phyloP scores from a whole-genome alignment of 2,888 invertebrate genomes.

The Cremastinae sp. region DNA sequence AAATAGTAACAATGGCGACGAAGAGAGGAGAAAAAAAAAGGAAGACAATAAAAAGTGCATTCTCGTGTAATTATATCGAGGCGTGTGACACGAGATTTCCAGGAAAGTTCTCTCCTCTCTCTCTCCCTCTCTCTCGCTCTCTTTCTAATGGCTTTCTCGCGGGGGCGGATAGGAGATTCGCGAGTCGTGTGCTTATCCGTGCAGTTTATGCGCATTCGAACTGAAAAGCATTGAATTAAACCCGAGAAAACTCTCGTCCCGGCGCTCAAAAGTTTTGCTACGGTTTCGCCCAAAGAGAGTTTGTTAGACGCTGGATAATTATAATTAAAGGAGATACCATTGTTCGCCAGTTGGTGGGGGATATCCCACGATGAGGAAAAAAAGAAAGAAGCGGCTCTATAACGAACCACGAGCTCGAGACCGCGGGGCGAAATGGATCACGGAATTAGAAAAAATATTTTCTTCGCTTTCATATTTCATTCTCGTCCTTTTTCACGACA shows the following conservation, averaged over 20 bases:
- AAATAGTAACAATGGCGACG: constrained; percentile 20
- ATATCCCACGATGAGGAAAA: constrained; percentile 68
- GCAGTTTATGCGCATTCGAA: neutral
- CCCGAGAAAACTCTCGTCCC: constrained; percentile 29
- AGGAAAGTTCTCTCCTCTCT: constrained; percentile 68
- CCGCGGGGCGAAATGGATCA: constrained; percentile 35
- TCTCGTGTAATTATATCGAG: constrained; percentile 46
- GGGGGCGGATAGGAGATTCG: constrained; percentile 29
- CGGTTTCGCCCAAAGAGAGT: constrained; percentile 64
- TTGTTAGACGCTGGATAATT: constrained; percentile 72
- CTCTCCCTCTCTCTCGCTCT: constrained; percentile 67
- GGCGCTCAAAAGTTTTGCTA: constrained; percentile 29
- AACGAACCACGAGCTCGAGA: constrained; percentile 25
- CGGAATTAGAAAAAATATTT: neutral
- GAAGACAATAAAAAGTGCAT: constrained; percentile 19
- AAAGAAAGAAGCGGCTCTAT: constrained; percentile 17
- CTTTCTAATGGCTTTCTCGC: no score
- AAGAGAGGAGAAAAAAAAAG: constrained; percentile 5
- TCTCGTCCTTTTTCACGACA: neutral
- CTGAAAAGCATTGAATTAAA: constrained; percentile 24
- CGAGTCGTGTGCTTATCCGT: constrained; percentile 17
- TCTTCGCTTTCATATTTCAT: neutral
- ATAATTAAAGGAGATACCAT: constrained; percentile 75
- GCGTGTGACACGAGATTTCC: constrained; percentile 62
- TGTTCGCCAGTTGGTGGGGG: constrained; percentile 67